These are phyloP conservation scores for Urocyon cinereoargenteus DNA, from an alignment of 2,797 vertebrate genomes.

Conservation along the genomic window DNA sequence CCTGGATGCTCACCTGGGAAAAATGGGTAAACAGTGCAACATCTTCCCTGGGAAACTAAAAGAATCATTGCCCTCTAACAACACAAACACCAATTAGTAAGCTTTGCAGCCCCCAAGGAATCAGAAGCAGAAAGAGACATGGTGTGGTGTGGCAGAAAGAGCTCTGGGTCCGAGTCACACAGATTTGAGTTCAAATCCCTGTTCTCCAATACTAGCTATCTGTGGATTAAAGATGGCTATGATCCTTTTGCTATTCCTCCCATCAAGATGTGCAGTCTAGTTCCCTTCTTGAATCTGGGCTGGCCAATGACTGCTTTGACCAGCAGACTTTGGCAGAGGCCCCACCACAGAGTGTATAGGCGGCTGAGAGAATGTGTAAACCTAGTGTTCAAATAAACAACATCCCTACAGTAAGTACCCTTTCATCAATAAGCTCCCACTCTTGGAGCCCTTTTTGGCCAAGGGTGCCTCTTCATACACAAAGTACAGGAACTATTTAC, in stretches of 20 bases:
- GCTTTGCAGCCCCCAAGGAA: not conserved
- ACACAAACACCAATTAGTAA: not conserved
- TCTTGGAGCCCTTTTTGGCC: not conserved
- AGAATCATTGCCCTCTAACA: not conserved
- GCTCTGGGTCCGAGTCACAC: not conserved
- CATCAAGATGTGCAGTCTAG: not conserved
- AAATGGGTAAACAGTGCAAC: not conserved
- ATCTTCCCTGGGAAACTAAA: not conserved
- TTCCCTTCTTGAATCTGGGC: not conserved
- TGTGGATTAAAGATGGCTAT: not conserved
- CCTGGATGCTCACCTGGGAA: not conserved
- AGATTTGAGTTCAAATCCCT: not conserved
- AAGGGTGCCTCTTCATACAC: not conserved
- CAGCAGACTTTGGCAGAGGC: not conserved
- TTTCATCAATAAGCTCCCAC: not conserved
- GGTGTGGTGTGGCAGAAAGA: not conserved
- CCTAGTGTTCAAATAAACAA: not conserved
- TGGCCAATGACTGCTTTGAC: not conserved
- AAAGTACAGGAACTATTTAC: not conserved
- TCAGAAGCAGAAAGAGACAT: not conserved
- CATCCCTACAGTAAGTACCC: not conserved
- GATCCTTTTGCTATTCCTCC: not conserved
- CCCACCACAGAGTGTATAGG: not conserved
- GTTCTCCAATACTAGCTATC: not conserved
- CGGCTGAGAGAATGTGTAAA: not conserved